Conservation (phyloP, 1,140 invertebrate species). For the Harlomillsia oculata region DNA sequence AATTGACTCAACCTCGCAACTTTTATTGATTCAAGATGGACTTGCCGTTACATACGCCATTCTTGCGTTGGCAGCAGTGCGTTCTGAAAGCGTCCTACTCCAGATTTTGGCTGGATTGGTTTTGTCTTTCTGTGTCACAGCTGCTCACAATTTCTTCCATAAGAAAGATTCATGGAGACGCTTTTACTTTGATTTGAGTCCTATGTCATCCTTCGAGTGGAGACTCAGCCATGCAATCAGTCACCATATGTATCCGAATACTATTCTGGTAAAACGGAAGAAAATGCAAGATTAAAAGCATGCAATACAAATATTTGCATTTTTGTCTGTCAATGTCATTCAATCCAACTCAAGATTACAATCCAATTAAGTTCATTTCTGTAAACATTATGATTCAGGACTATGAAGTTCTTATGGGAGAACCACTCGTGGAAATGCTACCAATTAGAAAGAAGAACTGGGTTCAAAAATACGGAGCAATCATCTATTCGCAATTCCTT, state of each 20-base stretch:
- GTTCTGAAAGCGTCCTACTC: background rate
- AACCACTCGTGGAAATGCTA: conserved; percentile 60
- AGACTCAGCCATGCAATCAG: conserved; percentile 37
- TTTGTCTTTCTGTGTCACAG: conserved; percentile 23
- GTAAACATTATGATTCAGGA: conserved; percentile 43
- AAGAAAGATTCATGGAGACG: conserved; percentile 37
- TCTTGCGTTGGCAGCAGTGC: conserved; percentile 7
- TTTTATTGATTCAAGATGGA: conserved; percentile 1
- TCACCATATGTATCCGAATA: conserved; percentile 38
- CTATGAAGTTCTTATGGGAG: conserved; percentile 57
- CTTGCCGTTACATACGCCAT: background rate
- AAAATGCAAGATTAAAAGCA: too few species aligned
- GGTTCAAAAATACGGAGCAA: conserved; percentile 26
- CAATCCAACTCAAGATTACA: too few species aligned
- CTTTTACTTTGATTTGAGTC: conserved; percentile 36
- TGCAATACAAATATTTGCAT: too few species aligned
- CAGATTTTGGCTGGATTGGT: conserved; percentile 15
- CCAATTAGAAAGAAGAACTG: conserved; percentile 45
- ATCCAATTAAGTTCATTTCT: too few species aligned
- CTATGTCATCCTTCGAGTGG: conserved; percentile 37
- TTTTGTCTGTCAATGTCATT: too few species aligned
- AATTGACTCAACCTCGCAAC: conserved; percentile 1
- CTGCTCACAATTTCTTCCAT: conserved; percentile 39
- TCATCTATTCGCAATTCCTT: conserved; percentile 14
- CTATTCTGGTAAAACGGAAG: conserved; percentile 33